Percentiles rank a stretch among this genome's conserved stretches.
Conservation (phyloP, 2,797 vertebrate genomes). For the Xiphophorus birchmanni region DNA sequence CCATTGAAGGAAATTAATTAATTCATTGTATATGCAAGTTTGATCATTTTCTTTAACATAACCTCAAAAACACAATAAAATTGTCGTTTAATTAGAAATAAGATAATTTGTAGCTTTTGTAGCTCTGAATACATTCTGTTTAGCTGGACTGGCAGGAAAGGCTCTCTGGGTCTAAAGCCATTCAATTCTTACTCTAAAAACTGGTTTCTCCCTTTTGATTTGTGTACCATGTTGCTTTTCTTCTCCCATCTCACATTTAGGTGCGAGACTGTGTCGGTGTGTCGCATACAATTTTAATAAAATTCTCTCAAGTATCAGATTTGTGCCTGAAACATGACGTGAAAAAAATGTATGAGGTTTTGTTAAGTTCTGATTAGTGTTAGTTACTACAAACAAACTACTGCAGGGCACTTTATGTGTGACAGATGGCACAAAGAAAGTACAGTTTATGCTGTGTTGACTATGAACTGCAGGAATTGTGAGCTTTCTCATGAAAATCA, state of each 20-base stretch:
- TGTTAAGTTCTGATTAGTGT: background rate
- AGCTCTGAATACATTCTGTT: too few relatives aligned
- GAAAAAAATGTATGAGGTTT: background rate
- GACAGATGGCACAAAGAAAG: background rate
- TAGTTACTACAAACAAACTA: background rate
- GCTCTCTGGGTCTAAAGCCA: too few relatives aligned
- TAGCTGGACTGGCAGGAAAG: background rate
- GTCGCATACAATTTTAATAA: background rate
- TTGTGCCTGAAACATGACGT: background rate
- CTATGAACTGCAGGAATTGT: background rate
- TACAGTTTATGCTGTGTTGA: background rate
- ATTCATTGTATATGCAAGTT: background rate
- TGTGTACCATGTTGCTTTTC: background rate
- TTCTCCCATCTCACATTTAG: background rate
- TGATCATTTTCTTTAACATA: background rate
- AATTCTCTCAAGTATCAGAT: background rate
- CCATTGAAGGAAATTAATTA: too few relatives aligned
- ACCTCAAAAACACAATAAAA: background rate
- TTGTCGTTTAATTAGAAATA: background rate
- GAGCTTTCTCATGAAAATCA: background rate
- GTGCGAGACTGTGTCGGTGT: background rate
- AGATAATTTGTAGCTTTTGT: too few relatives aligned
- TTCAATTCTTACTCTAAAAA: too few relatives aligned
- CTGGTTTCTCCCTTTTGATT: background rate
- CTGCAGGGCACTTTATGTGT: background rate